Evolutionary conservation across 2,113 vertebrate genomes (phyloP).

Genomic region (Myodes glareolus): DNA sequence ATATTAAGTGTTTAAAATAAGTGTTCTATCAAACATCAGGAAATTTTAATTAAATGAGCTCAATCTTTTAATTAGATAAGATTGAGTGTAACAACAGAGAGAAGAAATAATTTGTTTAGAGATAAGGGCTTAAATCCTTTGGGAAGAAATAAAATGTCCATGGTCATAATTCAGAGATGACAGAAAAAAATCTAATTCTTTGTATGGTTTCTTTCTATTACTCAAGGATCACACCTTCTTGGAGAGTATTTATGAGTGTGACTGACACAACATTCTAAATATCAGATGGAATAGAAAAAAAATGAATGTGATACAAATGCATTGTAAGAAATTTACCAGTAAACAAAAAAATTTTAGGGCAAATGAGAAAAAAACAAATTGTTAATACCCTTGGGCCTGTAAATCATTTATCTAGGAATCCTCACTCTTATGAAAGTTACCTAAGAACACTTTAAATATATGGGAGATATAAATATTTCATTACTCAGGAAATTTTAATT

Average conservation of each 20-base stretch:
- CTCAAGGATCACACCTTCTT: neutral
- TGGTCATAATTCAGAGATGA: neutral
- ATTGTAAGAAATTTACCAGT: too few relatives aligned
- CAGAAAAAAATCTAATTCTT: neutral
- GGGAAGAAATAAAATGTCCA: neutral
- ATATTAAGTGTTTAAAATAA: neutral
- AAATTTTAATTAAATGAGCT: constrained; percentile 17
- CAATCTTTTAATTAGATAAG: neutral
- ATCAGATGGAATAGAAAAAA: neutral
- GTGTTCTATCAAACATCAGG: neutral
- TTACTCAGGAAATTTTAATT: too few relatives aligned
- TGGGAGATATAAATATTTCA: too few relatives aligned
- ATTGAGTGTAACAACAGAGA: neutral
- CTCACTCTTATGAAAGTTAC: too few relatives aligned
- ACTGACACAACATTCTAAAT: neutral
- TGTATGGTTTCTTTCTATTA: neutral
- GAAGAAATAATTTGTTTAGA: neutral
- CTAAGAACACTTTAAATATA: too few relatives aligned
- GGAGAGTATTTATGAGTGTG: neutral
- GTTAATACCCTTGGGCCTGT: too few relatives aligned
- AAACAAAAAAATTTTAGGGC: too few relatives aligned
- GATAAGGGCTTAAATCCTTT: neutral
- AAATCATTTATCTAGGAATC: too few relatives aligned
- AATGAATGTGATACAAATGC: neutral
- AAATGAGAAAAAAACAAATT: neutral